Conservation (phyloP, 2,888 invertebrate species). For the Microplitis deprimator region DNA sequence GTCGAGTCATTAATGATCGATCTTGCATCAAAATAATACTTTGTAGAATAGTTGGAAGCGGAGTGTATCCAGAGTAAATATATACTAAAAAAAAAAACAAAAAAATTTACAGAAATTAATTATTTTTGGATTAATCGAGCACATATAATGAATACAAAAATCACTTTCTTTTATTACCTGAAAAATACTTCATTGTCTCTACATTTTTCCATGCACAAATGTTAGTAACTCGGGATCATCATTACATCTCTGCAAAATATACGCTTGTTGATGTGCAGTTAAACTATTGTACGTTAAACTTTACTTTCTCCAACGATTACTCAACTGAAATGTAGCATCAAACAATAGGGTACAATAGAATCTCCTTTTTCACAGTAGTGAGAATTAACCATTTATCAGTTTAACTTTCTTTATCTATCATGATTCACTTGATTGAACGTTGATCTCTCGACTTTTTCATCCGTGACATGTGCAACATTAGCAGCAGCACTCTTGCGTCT, state of each 20-base stretch:
- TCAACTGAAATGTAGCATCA: slow-evolving; percentile 44
- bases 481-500: neutral
- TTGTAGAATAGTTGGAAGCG: too few species aligned
- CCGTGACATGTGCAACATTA: slow-evolving; percentile 12
- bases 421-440: slow-evolving; percentile 37
- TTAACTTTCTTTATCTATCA: slow-evolving; percentile 31
- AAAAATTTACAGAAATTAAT: too few species aligned
- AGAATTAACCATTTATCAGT: slow-evolving; percentile 32
- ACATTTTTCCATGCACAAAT: too few species aligned
- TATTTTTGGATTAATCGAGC: too few species aligned
- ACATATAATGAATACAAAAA: too few species aligned
- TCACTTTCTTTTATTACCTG: too few species aligned
- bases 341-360: slow-evolving; percentile 42
- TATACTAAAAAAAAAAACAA: too few species aligned
- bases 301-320: slow-evolving; percentile 50
- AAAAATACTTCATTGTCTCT: too few species aligned
- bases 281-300: slow-evolving; percentile 50
- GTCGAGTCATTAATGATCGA: too few species aligned
- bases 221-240: neutral
- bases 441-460: slow-evolving; percentile 17
- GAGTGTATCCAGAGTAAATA: too few species aligned
- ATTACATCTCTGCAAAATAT: slow-evolving; percentile 48
- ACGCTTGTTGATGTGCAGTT: slow-evolving; percentile 44
- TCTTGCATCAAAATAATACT: too few species aligned
- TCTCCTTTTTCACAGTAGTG: neutral